Percentiles rank a stretch among this genome's conserved stretches.
Conservation (phyloP, 2,888 invertebrate genomes). For the Eugnorisma glareosa region DNA sequence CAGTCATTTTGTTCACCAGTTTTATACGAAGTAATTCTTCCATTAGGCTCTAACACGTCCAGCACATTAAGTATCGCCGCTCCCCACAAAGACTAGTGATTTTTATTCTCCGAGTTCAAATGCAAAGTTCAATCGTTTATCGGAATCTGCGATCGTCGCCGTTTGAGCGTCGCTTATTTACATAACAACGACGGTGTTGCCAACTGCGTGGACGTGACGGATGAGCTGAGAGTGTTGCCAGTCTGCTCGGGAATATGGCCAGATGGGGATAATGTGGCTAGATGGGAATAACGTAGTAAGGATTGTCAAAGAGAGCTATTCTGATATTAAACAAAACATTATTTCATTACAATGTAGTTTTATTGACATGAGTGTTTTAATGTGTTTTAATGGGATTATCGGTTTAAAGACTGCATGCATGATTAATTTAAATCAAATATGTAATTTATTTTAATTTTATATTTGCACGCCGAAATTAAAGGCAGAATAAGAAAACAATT, state of each 20-base stretch:
- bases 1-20: no score
- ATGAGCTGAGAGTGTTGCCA: constrained; percentile 41
- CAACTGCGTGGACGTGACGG: constrained; percentile 51
- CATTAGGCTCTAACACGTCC: not conserved
- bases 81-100: constrained; percentile 36
- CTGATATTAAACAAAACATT: no score
- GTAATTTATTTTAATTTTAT: no score
- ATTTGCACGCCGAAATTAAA: no score
- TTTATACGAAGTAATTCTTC: not conserved
- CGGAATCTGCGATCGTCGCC: constrained; percentile 53
- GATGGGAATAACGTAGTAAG: not conserved
- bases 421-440: no score
- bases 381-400: no score
- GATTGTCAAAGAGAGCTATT: not conserved
- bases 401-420: no score
- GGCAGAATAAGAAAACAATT: no score
- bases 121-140: constrained; percentile 56
- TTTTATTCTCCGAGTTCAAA: constrained; percentile 55
- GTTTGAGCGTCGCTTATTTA: constrained; percentile 53
- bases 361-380: no score
- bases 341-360: no score
- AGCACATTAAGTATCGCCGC: not conserved
- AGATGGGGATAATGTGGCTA: constrained; percentile 28
- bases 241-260: constrained; percentile 1
- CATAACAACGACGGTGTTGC: constrained; percentile 62